Conservation (phyloP, 2,113 vertebrate species). For the Lampris incognitus region DNA sequence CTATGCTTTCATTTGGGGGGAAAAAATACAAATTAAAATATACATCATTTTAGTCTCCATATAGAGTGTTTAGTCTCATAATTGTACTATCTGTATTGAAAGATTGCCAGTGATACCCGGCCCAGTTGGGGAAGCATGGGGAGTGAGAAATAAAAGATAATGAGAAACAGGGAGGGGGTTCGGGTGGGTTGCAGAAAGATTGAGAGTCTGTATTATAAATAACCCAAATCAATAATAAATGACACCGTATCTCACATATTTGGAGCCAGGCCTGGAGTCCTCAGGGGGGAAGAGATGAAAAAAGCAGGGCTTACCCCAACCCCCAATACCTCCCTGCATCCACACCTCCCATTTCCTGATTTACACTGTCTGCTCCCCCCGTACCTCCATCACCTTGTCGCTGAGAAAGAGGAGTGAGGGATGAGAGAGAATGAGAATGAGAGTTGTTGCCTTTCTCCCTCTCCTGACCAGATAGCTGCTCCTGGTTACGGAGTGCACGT, state of each 20-base stretch:
- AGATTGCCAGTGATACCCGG: constrained; percentile 21
- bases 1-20: not conserved
- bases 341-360: not conserved
- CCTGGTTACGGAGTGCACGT: constrained; percentile 45
- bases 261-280: constrained; percentile 62
- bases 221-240: constrained; percentile 84
- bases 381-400: not conserved
- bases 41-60: not conserved
- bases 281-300: constrained; percentile 64
- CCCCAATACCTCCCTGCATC: not conserved
- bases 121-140: constrained; percentile 6
- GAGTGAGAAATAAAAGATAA: not conserved
- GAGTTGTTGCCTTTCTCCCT: constrained; percentile 22
- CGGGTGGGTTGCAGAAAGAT: constrained; percentile 27
- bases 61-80: constrained; percentile 11
- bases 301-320: constrained; percentile 14
- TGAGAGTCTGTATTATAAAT: constrained; percentile 78
- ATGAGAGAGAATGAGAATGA: constrained; percentile 46
- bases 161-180: not conserved
- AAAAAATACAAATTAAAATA: not conserved
- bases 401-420: constrained; percentile 7
- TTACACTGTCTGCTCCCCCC: not conserved
- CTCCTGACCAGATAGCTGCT: constrained; percentile 38
- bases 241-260: constrained; percentile 78
- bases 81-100: constrained; percentile 14